Conservation (phyloP, 2,888 invertebrate species). For the Cyclophora albipunctata region DNA sequence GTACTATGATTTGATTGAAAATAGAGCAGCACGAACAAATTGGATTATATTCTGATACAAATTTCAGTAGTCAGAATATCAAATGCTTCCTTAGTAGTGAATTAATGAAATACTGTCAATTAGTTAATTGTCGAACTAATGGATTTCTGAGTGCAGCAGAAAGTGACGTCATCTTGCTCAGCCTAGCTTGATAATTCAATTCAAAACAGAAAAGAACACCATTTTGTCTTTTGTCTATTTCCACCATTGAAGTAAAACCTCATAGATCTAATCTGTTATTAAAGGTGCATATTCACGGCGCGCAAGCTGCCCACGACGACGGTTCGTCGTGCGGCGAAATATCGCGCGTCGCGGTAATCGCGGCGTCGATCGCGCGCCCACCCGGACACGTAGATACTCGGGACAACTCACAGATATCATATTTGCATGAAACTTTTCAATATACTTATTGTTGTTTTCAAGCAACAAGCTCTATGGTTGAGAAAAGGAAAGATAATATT, state of each 20-base stretch:
- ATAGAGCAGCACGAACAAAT: background rate
- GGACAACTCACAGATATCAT: too few relatives aligned
- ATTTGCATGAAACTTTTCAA: constrained; percentile 1
- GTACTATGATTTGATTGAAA: background rate
- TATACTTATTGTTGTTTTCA: constrained; percentile 6
- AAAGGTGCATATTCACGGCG: background rate
- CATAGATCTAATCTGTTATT: background rate
- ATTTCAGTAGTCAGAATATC: too few relatives aligned
- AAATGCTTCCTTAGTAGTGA: too few relatives aligned
- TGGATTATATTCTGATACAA: too few relatives aligned
- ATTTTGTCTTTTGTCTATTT: background rate
- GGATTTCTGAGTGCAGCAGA: too few relatives aligned
- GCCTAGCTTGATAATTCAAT: too few relatives aligned
- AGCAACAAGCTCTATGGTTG: too few relatives aligned
- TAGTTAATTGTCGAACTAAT: too few relatives aligned
- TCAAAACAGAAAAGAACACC: background rate
- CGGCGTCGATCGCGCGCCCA: constrained; percentile 36
- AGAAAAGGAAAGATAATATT: too few relatives aligned
- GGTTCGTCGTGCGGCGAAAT: constrained; percentile 17
- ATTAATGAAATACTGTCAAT: too few relatives aligned
- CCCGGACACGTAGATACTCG: background rate
- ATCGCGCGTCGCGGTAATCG: constrained; percentile 45
- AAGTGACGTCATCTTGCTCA: too few relatives aligned
- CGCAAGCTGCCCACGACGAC: too few relatives aligned
- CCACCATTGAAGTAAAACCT: background rate